Percentiles rank a stretch among this genome's conserved stretches.
phyloP scores from a whole-genome alignment of 2,888 invertebrate genomes.

The Diplazon laetatorius region DNA sequence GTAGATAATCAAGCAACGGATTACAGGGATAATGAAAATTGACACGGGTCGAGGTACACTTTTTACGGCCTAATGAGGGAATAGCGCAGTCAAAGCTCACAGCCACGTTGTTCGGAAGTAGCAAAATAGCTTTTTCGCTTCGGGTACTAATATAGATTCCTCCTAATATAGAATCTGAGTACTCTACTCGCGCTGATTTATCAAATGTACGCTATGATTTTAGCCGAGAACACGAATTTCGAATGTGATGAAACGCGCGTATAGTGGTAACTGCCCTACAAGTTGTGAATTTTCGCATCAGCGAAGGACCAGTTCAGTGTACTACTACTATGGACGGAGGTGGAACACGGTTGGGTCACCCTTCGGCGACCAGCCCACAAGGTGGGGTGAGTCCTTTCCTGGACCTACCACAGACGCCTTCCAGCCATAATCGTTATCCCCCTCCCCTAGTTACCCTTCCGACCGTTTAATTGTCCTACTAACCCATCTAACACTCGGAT shows the following conservation, averaged over 20 bases:
- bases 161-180: too few relatives aligned
- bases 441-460: constrained; percentile 31
- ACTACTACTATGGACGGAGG: constrained; percentile 27
- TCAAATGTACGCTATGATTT: background rate
- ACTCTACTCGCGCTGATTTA: background rate
- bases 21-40: constrained; percentile 14
- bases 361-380: constrained; percentile 71
- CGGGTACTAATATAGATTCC: background rate
- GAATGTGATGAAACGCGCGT: constrained; percentile 55
- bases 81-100: constrained; percentile 49
- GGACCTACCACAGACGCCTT: constrained; percentile 70
- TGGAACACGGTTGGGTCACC: constrained; percentile 70
- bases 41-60: constrained; percentile 65
- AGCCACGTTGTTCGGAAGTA: background rate
- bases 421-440: constrained; percentile 54
- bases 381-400: constrained; percentile 72
- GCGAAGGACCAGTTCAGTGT: constrained; percentile 63
- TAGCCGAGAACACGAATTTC: background rate
- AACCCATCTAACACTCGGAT: constrained; percentile 41
- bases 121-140: background rate
- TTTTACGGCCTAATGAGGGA: constrained; percentile 66
- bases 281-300: constrained; percentile 76
- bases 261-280: constrained; percentile 76
- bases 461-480: constrained; percentile 59
- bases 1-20: constrained; percentile 70